Percentiles rank a stretch among this genome's conserved stretches.
Evolutionary conservation across 1,140 invertebrate genomes (phyloP).

Genomic region (Bombus superbus): DNA sequence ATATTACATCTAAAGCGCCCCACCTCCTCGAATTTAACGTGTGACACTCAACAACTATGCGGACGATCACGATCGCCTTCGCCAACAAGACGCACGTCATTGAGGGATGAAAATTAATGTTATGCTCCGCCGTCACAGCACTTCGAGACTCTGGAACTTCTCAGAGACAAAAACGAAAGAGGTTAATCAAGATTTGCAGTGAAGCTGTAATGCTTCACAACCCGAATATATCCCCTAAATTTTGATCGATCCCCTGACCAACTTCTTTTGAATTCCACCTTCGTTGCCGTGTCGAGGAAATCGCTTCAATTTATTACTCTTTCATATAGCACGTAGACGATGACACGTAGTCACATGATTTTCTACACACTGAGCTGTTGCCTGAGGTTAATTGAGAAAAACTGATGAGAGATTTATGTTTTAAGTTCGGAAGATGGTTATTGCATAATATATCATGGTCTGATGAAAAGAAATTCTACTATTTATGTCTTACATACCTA

Average conservation of each 20-base stretch:
- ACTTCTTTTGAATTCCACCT: conserved; percentile 16
- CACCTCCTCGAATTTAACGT: background rate
- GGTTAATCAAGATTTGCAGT: conserved; percentile 68
- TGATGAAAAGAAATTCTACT: background rate
- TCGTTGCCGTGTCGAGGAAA: background rate
- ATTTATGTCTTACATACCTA: background rate
- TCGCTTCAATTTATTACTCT: conserved; percentile 32
- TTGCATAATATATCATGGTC: background rate
- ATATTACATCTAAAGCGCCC: background rate
- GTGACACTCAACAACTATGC: background rate
- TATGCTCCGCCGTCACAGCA: background rate
- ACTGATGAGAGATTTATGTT: background rate
- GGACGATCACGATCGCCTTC: background rate
- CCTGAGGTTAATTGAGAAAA: background rate
- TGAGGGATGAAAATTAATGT: conserved; percentile 48
- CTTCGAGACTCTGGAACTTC: conserved; percentile 16
- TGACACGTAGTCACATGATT: background rate
- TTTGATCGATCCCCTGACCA: conserved; percentile 43
- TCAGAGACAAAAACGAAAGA: conserved; percentile 56
- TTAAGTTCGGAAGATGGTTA: too few species aligned
- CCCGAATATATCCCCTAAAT: conserved; percentile 24
- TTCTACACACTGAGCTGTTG: background rate
- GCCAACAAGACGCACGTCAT: conserved; percentile 28
- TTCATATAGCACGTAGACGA: conserved; percentile 26
- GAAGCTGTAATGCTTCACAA: conserved; percentile 15